Percentiles rank a stretch among this genome's conserved stretches.
These are phyloP conservation scores for Carollia perspicillata DNA, from an alignment of 2,113 vertebrate species.

Conservation along the genomic window DNA sequence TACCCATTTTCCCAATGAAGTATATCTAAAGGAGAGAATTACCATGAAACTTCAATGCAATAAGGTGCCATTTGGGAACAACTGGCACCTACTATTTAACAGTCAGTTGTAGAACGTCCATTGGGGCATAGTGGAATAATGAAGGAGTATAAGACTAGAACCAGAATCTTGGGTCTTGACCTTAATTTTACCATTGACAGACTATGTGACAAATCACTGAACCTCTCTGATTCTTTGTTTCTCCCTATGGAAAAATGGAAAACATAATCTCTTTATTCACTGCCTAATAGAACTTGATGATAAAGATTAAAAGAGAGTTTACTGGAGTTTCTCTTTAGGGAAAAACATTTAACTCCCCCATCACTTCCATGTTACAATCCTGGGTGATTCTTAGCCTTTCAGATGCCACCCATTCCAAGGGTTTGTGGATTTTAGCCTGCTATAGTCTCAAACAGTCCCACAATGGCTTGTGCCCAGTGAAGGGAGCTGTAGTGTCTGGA, in stretches of 20 bases:
- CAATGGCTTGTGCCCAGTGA: neutral
- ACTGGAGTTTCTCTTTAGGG: conserved; percentile 8
- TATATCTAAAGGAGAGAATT: conserved; percentile 31
- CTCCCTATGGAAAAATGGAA: neutral
- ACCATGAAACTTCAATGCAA: neutral
- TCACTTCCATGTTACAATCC: neutral
- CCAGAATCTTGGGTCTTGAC: conserved; percentile 36
- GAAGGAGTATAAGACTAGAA: neutral
- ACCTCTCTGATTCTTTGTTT: conserved; percentile 22
- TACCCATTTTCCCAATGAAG: neutral
- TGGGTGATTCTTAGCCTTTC: conserved; percentile 24
- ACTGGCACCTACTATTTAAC: neutral
- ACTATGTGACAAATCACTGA: neutral
- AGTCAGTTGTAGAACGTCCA: neutral
- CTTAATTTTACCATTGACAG: conserved; percentile 22
- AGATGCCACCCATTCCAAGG: neutral
- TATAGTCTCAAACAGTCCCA: neutral
- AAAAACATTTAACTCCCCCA: conserved; percentile 23
- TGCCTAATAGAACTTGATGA: neutral
- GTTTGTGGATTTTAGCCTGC: neutral
- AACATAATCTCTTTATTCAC: conserved; percentile 21
- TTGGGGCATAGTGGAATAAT: neutral
- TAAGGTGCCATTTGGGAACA: neutral
- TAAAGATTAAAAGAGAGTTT: conserved; percentile 12
- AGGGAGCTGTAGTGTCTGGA: neutral